Conservation (phyloP, 2,888 invertebrate genomes). For the Eilema caniola region DNA sequence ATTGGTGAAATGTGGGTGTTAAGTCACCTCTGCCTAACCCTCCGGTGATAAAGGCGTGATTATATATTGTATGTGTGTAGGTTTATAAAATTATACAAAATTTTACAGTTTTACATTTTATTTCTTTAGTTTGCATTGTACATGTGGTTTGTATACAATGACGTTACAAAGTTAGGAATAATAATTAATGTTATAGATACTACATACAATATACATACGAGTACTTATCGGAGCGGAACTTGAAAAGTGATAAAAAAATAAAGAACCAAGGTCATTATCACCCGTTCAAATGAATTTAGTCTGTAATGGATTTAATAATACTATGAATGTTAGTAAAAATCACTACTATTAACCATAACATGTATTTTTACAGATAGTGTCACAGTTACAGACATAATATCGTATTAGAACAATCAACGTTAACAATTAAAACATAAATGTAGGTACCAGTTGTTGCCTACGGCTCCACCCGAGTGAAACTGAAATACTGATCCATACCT, state of each 20-base stretch:
- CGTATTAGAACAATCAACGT: too few relatives aligned
- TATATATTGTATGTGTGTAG: too few relatives aligned
- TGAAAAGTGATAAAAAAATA: slow-evolving; percentile 39
- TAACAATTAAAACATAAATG: too few relatives aligned
- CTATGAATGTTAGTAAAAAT: not conserved
- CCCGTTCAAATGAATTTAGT: not conserved
- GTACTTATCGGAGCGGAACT: slow-evolving; percentile 47
- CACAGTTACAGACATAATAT: too few relatives aligned
- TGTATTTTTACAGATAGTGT: not conserved
- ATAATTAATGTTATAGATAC: slow-evolving; percentile 34
- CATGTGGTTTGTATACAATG: not conserved
- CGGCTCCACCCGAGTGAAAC: too few relatives aligned
- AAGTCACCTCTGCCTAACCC: too few relatives aligned
- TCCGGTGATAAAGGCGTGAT: too few relatives aligned
- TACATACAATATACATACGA: slow-evolving; percentile 6
- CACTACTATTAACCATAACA: not conserved
- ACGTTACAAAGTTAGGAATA: slow-evolving; percentile 6
- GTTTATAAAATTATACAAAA: not conserved
- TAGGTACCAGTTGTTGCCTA: too few relatives aligned
- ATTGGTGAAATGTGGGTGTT: too few relatives aligned
- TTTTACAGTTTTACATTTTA: not conserved
- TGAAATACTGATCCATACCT: too few relatives aligned
- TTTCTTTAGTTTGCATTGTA: not conserved
- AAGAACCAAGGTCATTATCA: slow-evolving; percentile 1
- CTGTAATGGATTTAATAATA: not conserved